phyloP scores from a whole-genome alignment of 2,888 invertebrate species.

The Acleris cristana region DNA sequence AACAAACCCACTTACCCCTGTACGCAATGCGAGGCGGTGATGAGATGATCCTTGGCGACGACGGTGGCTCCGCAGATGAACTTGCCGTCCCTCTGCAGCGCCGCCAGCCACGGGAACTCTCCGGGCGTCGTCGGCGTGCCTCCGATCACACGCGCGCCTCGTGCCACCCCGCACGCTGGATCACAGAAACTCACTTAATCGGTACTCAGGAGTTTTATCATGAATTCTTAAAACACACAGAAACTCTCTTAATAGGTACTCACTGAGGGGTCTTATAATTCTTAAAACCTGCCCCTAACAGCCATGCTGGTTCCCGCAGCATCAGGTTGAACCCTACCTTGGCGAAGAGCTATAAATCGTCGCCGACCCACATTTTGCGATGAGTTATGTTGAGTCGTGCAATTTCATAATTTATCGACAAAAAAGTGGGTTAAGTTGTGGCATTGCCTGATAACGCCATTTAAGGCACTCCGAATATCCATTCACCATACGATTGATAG shows the following conservation, averaged over 20 bases:
- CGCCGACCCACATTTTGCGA: constrained; percentile 29
- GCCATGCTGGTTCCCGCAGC: too few relatives aligned
- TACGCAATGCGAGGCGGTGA: constrained; percentile 91
- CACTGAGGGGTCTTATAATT: too few relatives aligned
- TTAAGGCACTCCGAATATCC: constrained; percentile 38
- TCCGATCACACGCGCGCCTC: constrained; percentile 87
- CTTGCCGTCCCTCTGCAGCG: constrained; percentile 85
- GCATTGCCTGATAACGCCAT: constrained; percentile 52
- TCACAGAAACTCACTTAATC: constrained; percentile 56
- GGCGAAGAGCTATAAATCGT: constrained; percentile 22
- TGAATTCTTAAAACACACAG: too few relatives aligned
- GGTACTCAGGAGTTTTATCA: neutral
- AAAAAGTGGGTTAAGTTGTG: constrained; percentile 57
- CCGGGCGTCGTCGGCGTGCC: constrained; percentile 86
- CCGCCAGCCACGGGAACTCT: constrained; percentile 91
- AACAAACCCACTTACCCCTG: constrained; percentile 83
- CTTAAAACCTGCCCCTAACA: too few relatives aligned
- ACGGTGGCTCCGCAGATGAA: constrained; percentile 90
- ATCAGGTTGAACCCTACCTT: neutral
- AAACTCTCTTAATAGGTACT: too few relatives aligned
- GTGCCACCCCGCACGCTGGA: constrained; percentile 84
- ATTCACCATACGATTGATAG: constrained; percentile 30
- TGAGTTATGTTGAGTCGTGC: constrained; percentile 38
- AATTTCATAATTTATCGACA: constrained; percentile 48
- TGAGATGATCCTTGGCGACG: constrained; percentile 87